These are phyloP conservation scores for Acanthisitta chloris DNA, from an alignment of 2,113 vertebrate genomes.

Conservation along the genomic window DNA sequence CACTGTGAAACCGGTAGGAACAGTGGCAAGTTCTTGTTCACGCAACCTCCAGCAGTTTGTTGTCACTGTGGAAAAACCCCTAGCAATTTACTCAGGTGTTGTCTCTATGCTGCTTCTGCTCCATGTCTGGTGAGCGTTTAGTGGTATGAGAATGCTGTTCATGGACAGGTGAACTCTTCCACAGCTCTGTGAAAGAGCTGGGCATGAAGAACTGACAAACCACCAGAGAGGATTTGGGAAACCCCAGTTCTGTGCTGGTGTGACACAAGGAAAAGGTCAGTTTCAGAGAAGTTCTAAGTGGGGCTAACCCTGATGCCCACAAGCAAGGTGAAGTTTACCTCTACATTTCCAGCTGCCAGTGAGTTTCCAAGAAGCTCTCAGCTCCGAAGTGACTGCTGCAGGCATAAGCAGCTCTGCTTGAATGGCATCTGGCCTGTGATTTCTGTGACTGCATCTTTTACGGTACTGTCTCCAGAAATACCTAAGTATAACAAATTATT, in stretches of 20 bases:
- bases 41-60: background rate
- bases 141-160: background rate
- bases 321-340: background rate
- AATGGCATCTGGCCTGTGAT: background rate
- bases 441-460: background rate
- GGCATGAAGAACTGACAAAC: background rate
- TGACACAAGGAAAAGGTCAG: background rate
- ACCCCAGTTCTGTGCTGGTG: background rate
- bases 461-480: background rate
- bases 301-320: background rate
- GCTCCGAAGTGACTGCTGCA: background rate
- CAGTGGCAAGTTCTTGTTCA: background rate
- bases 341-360: background rate
- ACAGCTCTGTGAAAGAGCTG: background rate
- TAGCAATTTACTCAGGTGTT: background rate
- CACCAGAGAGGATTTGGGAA: background rate
- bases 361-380: background rate
- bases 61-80: background rate
- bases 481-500: background rate
- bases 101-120: background rate
- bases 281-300: background rate
- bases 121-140: accelerated
- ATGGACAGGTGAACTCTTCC: background rate
- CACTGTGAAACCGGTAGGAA: background rate
- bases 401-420: background rate